These are phyloP conservation scores for Cylloceria caligata DNA, from an alignment of 2,888 invertebrate genomes.

Conservation along the genomic window DNA sequence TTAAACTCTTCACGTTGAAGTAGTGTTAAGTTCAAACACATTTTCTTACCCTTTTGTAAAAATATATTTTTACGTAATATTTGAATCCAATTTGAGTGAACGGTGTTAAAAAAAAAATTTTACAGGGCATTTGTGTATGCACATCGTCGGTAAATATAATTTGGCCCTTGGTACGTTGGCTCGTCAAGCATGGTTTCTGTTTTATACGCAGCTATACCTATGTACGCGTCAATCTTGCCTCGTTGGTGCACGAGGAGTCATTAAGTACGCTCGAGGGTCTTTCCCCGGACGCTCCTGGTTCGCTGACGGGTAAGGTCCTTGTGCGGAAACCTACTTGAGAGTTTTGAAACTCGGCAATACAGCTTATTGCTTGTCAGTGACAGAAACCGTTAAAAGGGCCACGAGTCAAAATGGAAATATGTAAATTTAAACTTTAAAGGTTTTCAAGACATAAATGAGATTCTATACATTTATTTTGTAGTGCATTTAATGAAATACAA, in stretches of 20 bases:
- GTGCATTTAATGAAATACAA: neutral
- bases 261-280: constrained; percentile 10
- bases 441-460: neutral
- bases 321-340: neutral
- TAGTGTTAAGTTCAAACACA: no score
- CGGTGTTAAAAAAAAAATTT: neutral
- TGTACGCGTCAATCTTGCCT: constrained; percentile 5
- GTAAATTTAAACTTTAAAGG: neutral
- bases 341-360: neutral
- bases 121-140: neutral
- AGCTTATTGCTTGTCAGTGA: neutral
- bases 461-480: neutral
- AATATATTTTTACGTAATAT: no score
- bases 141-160: neutral
- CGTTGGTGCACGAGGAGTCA: constrained; percentile 9
- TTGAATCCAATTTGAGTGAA: no score
- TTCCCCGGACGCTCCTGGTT: neutral
- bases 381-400: neutral
- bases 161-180: neutral
- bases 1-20: no score
- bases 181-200: neutral
- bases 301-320: constrained; percentile 11
- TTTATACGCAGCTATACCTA: neutral
- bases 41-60: neutral
- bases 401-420: neutral